Base-by-base conservation (phyloP, 2,888 invertebrate species). In the Sipha maydis region DNA sequence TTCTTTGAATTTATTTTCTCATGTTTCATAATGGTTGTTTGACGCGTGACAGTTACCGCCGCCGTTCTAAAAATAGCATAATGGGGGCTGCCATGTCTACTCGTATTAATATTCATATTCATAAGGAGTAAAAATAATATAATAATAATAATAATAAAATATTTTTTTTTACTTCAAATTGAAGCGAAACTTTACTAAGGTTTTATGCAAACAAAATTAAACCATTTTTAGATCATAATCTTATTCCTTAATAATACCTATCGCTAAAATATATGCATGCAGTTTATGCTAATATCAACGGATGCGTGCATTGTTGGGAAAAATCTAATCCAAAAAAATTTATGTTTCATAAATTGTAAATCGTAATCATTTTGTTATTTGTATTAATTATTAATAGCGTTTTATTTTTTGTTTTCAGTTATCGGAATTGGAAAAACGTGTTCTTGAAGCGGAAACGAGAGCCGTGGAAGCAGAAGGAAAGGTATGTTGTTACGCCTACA, bases 391-490 rank as follows among this genome's bases (percentile, higher is more conserved):
- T 21, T 48, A 48, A 48, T 48, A 48, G 61, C 61, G 3, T 54
- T 90, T 83, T 91, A 90, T 91, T 91, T 93, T 91, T 92, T 91
- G 91, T 95, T 48, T 95, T 90, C 94, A 98, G 97, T 95, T 98
- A 93, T 96, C 97, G 92, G 97, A 98, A 94, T 94, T 98, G 93
- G 97, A 98, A 93, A 96, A 97, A 92, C 95, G 97, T 91, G 97
- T 97, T 92, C 94, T 97, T 93, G 97, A 97, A 93, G 97, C 97
- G 91, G 98, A 98, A 93, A 95, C 96, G 91, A 94, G 97, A 91
- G 97, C 97, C 85, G 97, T 97, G 92, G 97, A 97, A 93, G 97
- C 98, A 90, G 97, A 98, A 93, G 97, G 97, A 93, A 97, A 97
- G 96, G 98, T 98, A 94, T 94, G 93, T 91, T 89, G 21, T 48